Conservation (phyloP, 2,113 vertebrate species). For the Nothobranchius kuhntae region DNA sequence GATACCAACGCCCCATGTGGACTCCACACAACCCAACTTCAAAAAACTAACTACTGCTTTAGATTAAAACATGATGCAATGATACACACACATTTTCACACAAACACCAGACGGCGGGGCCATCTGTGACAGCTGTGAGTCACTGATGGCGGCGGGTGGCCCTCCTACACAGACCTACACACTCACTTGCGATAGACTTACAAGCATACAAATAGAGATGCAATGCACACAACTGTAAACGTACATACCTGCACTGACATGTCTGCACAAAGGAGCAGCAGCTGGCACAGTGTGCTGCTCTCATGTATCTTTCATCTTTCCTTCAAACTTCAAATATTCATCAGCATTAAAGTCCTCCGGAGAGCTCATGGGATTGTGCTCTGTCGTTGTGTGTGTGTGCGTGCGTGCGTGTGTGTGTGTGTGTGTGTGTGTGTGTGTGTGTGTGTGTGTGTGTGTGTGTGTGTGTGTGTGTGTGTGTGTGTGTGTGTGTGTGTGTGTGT, state of each 20-base stretch:
- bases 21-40: background rate
- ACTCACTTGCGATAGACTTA: constrained; percentile 3
- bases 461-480: background rate
- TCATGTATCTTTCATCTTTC: constrained; percentile 5
- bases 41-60: background rate
- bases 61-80: constrained; percentile 1
- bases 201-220: constrained; percentile 10
- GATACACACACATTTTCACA: constrained; percentile 19
- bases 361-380: constrained; percentile 18
- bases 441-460: too few relatives aligned
- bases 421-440: too few relatives aligned
- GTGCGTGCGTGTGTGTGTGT: too few relatives aligned
- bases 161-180: constrained; percentile 57
- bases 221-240: constrained; percentile 13
- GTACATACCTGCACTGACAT: constrained; percentile 2
- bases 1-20: background rate
- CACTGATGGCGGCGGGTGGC: constrained; percentile 55
- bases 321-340: constrained; percentile 43
- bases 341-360: constrained; percentile 9
- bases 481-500: too few relatives aligned
- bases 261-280: constrained; percentile 1
- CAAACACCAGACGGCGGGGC: constrained; percentile 62
- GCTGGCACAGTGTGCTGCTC: background rate
- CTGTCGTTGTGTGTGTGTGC: constrained; percentile 19
- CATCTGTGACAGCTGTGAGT: constrained; percentile 74